These are phyloP conservation scores for Notarius quadriscutis DNA, from an alignment of 2,113 vertebrate genomes.

Conservation along the genomic window DNA sequence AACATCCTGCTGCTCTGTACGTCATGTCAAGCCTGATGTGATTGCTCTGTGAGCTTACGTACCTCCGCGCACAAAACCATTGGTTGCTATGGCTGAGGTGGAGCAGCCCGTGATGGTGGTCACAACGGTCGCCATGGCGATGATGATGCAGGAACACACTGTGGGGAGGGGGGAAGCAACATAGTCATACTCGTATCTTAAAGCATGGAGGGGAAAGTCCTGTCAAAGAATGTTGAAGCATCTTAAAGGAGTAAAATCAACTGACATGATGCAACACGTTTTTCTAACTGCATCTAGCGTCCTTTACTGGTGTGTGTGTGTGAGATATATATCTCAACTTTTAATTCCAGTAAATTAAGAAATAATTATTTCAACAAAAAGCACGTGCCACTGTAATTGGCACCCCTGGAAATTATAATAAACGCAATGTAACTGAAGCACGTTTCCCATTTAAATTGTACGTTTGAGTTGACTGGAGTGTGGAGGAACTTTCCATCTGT, in stretches of 20 bases:
- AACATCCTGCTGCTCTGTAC: not conserved
- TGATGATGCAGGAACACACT: slow-evolving; percentile 86
- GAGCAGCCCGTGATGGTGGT: slow-evolving; percentile 97
- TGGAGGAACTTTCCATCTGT: no score
- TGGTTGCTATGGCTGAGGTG: slow-evolving; percentile 96
- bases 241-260: not conserved
- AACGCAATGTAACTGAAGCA: no score
- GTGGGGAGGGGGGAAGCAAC: slow-evolving; percentile 42
- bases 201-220: not conserved
- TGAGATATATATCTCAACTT: no score
- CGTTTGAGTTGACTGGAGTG: no score
- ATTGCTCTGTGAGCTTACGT: slow-evolving; percentile 39
- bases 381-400: no score
- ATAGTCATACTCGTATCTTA: not conserved
- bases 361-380: no score
- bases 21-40: not conserved
- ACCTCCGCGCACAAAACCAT: slow-evolving; percentile 98
- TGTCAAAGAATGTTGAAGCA: not conserved
- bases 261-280: not conserved
- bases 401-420: no score
- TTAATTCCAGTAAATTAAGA: no score
- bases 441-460: no score
- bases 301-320: not conserved
- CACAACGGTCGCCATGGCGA: slow-evolving; percentile 91
- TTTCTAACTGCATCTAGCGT: not conserved